Percentiles rank a stretch among this genome's conserved stretches.
These are phyloP conservation scores for Plagiodera versicolora DNA, from an alignment of 2,888 invertebrate genomes.

Conservation along the genomic window DNA sequence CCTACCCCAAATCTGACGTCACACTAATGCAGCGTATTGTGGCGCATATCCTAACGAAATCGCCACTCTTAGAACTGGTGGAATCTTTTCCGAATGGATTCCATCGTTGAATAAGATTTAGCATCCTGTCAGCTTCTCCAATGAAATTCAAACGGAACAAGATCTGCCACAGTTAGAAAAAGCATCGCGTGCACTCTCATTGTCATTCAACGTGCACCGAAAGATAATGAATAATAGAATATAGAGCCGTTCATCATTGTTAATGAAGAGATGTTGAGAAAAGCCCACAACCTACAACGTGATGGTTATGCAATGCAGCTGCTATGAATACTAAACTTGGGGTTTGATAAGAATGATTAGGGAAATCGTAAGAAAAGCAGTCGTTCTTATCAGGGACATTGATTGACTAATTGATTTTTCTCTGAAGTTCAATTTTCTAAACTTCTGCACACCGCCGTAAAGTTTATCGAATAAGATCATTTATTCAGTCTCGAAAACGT, in stretches of 20 bases:
- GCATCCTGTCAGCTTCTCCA: not conserved
- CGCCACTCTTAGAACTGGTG: no score
- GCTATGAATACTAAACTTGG: not conserved
- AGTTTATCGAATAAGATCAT: no score
- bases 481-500: no score
- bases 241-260: not conserved
- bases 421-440: no score
- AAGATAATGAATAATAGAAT: conserved; percentile 1
- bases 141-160: not conserved
- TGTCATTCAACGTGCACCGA: not conserved
- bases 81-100: no score
- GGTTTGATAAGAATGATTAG: not conserved
- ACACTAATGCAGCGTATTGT: no score
- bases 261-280: not conserved
- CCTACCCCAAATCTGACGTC: no score
- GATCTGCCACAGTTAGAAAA: not conserved
- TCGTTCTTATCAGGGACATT: not conserved
- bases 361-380: not conserved
- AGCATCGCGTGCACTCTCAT: not conserved
- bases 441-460: no score
- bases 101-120: no score
- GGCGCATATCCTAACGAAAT: no score
- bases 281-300: not conserved
- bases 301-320: not conserved
- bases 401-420: no score